A percentile compares a stretch with the other conserved stretches of the same genome.
Conservation (phyloP, 2,113 vertebrate genomes). For the Heloderma charlesbogerti region DNA sequence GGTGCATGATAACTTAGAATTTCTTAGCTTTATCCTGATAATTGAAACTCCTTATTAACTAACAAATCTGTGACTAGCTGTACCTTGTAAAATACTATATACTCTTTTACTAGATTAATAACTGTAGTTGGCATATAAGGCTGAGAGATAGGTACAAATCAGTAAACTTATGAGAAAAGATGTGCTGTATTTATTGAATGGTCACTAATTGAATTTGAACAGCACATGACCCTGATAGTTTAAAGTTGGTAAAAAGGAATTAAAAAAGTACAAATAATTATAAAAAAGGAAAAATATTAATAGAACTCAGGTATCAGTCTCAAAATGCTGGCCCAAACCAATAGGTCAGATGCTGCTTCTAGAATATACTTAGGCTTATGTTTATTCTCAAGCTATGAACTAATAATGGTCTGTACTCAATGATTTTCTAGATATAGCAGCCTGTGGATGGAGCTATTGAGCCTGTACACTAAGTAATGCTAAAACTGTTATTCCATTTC, state of each 20-base stretch:
- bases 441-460: neutral
- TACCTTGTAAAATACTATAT: neutral
- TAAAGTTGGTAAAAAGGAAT: neutral
- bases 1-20: too few species aligned
- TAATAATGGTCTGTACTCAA: neutral
- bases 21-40: neutral
- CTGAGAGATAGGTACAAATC: neutral
- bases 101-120: neutral
- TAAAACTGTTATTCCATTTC: too few species aligned
- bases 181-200: neutral
- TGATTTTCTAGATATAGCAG: neutral
- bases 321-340: neutral
- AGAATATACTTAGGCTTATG: neutral
- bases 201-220: neutral
- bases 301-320: neutral
- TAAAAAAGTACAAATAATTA: neutral
- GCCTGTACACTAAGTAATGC: neutral
- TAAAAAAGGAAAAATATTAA: too few species aligned
- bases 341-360: neutral
- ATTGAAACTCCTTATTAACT: neutral
- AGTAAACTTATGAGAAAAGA: neutral
- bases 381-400: neutral
- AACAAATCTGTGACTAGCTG: neutral
- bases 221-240: neutral
- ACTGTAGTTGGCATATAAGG: neutral